A percentile compares a stretch with the other conserved stretches of the same genome.
These are phyloP conservation scores for Chrysina gloriosa DNA, from an alignment of 2,888 invertebrate genomes.

Conservation along the genomic window DNA sequence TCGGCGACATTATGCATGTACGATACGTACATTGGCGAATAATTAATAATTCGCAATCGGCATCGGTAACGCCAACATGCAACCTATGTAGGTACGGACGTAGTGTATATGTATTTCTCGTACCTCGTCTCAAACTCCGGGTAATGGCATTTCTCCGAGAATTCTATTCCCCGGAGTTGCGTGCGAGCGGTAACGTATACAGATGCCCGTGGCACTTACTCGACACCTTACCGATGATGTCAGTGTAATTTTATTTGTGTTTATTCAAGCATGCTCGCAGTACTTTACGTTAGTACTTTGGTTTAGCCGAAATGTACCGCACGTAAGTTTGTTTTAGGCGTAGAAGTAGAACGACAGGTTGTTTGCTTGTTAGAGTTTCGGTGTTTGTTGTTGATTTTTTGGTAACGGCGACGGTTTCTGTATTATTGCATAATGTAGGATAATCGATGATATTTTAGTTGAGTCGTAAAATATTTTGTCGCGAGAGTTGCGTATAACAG, in stretches of 20 bases:
- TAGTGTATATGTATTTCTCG: no score
- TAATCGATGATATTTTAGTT: no score
- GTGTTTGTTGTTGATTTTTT: no score
- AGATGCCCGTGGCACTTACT: not conserved
- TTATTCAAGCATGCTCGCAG: constrained; percentile 2
- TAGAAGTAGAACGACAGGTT: not conserved
- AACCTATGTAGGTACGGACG: not conserved
- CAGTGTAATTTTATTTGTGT: constrained; percentile 21
- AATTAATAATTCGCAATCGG: constrained; percentile 27
- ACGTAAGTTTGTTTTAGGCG: constrained; percentile 6
- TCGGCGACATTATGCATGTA: constrained; percentile 16
- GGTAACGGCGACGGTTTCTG: no score
- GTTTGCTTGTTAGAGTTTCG: no score
- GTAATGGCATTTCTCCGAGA: no score
- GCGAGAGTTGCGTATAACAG: no score
- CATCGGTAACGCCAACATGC: constrained; percentile 15
- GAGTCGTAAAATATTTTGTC: no score
- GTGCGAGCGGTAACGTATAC: not conserved
- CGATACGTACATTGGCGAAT: constrained; percentile 6
- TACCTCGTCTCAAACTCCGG: no score
- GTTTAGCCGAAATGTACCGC: not conserved
- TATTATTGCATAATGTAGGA: no score
- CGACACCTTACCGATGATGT: constrained; percentile 8
- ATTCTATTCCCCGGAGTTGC: constrained; percentile 10
- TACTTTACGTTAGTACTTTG: not conserved